phyloP scores from a whole-genome alignment of 2,113 vertebrate genomes.

The Aptenodytes forsteri region DNA sequence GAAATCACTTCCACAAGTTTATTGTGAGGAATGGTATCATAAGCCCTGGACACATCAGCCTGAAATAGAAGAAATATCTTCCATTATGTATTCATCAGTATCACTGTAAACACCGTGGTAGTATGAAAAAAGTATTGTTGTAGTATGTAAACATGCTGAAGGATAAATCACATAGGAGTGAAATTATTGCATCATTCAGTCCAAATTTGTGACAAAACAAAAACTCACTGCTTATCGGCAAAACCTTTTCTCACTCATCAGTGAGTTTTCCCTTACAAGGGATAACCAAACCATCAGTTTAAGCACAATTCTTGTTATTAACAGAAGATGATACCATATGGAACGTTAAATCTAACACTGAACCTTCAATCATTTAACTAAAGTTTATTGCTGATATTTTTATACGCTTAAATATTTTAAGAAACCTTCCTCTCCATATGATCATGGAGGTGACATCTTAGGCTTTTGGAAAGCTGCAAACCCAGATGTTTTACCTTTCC shows the following conservation, averaged over 20 bases:
- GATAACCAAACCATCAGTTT: background rate
- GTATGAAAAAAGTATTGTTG: background rate
- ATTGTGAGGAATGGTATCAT: slow-evolving; percentile 86
- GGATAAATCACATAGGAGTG: background rate
- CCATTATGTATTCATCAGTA: background rate
- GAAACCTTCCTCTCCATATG: background rate
- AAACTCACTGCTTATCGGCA: background rate
- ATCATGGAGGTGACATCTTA: background rate
- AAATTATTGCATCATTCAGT: background rate
- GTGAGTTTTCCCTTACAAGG: background rate
- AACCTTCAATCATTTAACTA: background rate
- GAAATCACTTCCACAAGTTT: slow-evolving; percentile 85
- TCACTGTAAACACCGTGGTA: background rate
- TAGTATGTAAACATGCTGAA: background rate
- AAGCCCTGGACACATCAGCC: slow-evolving; percentile 90
- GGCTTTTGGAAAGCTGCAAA: background rate
- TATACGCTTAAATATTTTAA: background rate
- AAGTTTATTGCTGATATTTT: background rate
- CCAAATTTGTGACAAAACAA: background rate
- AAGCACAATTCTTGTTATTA: background rate
- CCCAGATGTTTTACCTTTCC: background rate
- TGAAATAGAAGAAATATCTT: slow-evolving; percentile 10
- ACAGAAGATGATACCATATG: background rate
- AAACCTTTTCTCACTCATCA: fast-evolving
- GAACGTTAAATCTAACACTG: background rate